Conservation (phyloP, 2,888 invertebrate species). For the Lamproptera curius region DNA sequence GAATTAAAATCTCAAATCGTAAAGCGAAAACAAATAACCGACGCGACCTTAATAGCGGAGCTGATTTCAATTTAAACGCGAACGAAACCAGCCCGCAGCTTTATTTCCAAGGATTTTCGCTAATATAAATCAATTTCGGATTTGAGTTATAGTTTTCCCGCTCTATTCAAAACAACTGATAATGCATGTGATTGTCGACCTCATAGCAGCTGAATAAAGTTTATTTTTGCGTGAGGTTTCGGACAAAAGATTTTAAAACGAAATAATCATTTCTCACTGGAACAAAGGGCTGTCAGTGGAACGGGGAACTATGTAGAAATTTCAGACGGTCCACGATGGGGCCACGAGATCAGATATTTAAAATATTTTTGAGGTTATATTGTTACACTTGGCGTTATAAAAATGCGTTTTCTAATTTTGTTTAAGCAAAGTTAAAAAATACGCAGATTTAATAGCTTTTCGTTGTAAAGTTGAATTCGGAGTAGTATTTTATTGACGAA, state of each 20-base stretch:
- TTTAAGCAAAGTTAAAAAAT: too few relatives aligned
- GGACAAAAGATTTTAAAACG: slow-evolving; percentile 35
- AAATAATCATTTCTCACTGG: slow-evolving; percentile 51
- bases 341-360: too few relatives aligned
- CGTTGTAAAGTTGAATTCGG: too few relatives aligned
- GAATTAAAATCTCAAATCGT: neutral
- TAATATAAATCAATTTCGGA: slow-evolving; percentile 22
- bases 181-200: neutral
- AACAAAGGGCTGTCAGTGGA: slow-evolving; percentile 39
- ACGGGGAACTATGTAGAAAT: slow-evolving; percentile 20
- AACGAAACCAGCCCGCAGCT: slow-evolving; percentile 8
- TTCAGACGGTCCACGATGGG: slow-evolving; percentile 9
- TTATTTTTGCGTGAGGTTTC: slow-evolving; percentile 6
- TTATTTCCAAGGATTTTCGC: slow-evolving; percentile 19
- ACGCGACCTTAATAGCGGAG: neutral
- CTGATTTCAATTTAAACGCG: slow-evolving; percentile 8
- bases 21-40: neutral
- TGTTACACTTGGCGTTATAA: too few relatives aligned
- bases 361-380: too few relatives aligned
- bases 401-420: too few relatives aligned
- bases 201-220: slow-evolving; percentile 4
- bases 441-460: too few relatives aligned
- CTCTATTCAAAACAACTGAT: slow-evolving; percentile 15
- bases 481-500: too few relatives aligned
- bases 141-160: slow-evolving; percentile 23